Conservation (phyloP, 2,797 vertebrate genomes). For the Pseudochromis fuscus region DNA sequence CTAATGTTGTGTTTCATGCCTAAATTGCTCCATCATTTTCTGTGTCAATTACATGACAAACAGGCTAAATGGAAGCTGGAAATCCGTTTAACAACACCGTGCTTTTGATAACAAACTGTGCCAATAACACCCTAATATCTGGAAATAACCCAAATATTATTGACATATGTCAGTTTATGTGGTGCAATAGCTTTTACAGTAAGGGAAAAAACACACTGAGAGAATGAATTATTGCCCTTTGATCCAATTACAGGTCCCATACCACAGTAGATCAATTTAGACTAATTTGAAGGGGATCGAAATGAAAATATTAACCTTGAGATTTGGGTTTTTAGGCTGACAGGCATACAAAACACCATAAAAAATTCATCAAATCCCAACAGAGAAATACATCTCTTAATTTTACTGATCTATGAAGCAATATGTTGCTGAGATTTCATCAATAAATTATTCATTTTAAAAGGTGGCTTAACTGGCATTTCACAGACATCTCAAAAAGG, state of each 20-base stretch:
- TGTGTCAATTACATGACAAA: slow-evolving; percentile 16
- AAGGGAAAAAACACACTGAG: neutral
- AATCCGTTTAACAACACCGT: neutral
- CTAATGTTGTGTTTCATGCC: neutral
- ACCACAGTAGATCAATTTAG: slow-evolving; percentile 19
- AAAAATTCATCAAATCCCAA: slow-evolving; percentile 47
- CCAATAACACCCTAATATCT: neutral
- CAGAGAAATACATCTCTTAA: slow-evolving; percentile 31
- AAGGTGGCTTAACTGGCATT: slow-evolving; percentile 4
- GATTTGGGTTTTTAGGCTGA: slow-evolving; percentile 35
- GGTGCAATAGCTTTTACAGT: neutral
- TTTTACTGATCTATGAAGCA: slow-evolving; percentile 56
- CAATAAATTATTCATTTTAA: slow-evolving; percentile 47
- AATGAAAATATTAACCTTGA: slow-evolving; percentile 42
- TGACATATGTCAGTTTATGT: neutral
- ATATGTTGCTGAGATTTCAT: slow-evolving; percentile 49
- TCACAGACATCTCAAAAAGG: slow-evolving; percentile 17
- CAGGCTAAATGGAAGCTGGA: neutral
- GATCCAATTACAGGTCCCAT: slow-evolving; percentile 31
- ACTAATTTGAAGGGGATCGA: slow-evolving; percentile 9
- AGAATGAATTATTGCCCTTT: slow-evolving; percentile 21
- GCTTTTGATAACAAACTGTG: neutral
- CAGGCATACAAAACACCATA: slow-evolving; percentile 39
- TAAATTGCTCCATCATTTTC: neutral
- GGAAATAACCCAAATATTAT: slow-evolving; percentile 6